A percentile compares a stretch with the other conserved stretches of the same genome.
These are phyloP conservation scores for Romanomermis culicivorax DNA, from an alignment of 2,888 invertebrate species.

Conservation along the genomic window DNA sequence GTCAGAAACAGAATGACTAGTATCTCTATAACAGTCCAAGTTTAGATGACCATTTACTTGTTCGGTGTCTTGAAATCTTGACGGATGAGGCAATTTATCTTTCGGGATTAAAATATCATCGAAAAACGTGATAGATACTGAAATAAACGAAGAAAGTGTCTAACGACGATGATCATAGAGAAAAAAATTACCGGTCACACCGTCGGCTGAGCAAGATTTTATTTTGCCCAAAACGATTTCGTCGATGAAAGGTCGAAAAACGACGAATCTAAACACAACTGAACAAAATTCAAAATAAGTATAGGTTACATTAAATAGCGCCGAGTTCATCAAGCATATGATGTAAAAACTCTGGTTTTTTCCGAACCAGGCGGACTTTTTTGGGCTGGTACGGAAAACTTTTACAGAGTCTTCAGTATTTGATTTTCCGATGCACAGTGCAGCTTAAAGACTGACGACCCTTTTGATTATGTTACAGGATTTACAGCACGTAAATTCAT, in stretches of 20 bases:
- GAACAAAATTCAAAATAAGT: slow-evolving; percentile 12
- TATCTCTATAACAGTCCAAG: too few relatives aligned
- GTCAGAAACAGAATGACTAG: too few relatives aligned
- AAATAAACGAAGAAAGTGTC: slow-evolving; percentile 22
- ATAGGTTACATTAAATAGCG: too few relatives aligned
- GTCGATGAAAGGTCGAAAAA: slow-evolving; percentile 79
- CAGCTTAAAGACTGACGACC: too few relatives aligned
- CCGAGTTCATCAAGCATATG: too few relatives aligned
- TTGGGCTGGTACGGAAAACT: too few relatives aligned
- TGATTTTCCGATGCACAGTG: too few relatives aligned
- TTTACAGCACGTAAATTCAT: too few relatives aligned
- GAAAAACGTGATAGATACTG: slow-evolving; percentile 81
- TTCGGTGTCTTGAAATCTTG: background rate
- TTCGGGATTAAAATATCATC: slow-evolving; percentile 86
- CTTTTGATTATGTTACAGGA: too few relatives aligned
- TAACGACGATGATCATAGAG: background rate
- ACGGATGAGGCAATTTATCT: slow-evolving; percentile 47
- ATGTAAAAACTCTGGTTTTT: too few relatives aligned
- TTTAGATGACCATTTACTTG: background rate
- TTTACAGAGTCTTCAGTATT: too few relatives aligned
- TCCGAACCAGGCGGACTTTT: too few relatives aligned
- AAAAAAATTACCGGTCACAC: slow-evolving; percentile 35
- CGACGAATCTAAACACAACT: slow-evolving; percentile 73
- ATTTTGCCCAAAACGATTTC: slow-evolving; percentile 83
- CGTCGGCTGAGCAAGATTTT: slow-evolving; percentile 56